These are phyloP conservation scores for Polypterus senegalus DNA, from an alignment of 2,113 vertebrate genomes.

Conservation along the genomic window DNA sequence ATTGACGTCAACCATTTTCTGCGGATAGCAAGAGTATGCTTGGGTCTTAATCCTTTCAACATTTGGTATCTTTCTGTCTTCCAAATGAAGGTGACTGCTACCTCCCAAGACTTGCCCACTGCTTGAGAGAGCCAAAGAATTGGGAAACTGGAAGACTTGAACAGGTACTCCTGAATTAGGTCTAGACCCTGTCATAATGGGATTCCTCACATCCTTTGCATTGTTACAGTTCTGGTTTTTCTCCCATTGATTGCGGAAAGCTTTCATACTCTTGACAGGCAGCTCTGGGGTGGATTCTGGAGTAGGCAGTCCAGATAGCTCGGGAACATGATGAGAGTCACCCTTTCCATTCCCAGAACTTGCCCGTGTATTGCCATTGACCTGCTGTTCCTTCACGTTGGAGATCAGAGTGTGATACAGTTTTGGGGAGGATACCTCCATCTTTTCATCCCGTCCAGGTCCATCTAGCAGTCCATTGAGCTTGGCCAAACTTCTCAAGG, in stretches of 20 bases:
- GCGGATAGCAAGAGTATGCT: conserved; percentile 48
- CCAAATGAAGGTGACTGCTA: conserved; percentile 34
- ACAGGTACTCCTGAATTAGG: conserved; percentile 43
- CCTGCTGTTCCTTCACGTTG: conserved; percentile 49
- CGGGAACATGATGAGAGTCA: conserved; percentile 48
- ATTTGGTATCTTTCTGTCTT: conserved; percentile 63
- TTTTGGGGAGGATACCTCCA: conserved; percentile 44
- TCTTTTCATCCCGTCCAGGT: conserved; percentile 57
- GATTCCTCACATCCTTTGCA: conserved; percentile 51
- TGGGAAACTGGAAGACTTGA: conserved; percentile 53
- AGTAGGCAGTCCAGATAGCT: conserved; percentile 72
- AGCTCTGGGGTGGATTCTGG: conserved; percentile 79
- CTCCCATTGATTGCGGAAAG: conserved; percentile 70
- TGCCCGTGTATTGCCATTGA: conserved; percentile 10
- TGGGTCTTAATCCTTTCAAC: conserved; percentile 52
- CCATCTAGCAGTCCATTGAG: conserved; percentile 66
- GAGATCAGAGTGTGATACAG: conserved; percentile 72
- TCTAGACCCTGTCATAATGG: conserved; percentile 36
- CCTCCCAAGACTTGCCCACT: conserved; percentile 39
- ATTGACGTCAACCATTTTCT: conserved; percentile 74
- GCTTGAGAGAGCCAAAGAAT: conserved; percentile 30
- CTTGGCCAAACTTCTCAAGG: conserved; percentile 70
- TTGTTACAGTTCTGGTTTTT: conserved; percentile 82
- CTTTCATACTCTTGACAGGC: conserved; percentile 68
- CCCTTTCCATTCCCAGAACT: conserved; percentile 37